Percentiles rank a stretch among this genome's conserved stretches.
These are phyloP conservation scores for Catharus minimus DNA, from an alignment of 2,113 vertebrate genomes.

Conservation along the genomic window DNA sequence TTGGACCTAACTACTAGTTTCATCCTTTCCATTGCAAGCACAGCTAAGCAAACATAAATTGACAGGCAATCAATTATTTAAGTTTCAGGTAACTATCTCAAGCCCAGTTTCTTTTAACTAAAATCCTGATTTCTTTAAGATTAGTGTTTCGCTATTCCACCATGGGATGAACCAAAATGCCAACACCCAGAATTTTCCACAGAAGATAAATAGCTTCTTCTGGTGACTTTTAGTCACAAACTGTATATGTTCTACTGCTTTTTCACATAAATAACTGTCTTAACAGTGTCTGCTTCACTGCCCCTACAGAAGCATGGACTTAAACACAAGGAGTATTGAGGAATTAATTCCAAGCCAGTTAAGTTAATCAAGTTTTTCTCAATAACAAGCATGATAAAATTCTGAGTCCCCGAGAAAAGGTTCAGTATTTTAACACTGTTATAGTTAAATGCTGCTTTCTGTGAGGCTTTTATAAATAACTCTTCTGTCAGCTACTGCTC, in stretches of 20 bases:
- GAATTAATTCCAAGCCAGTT: neutral
- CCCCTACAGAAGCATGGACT: neutral
- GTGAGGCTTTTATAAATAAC: neutral
- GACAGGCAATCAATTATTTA: too few species aligned
- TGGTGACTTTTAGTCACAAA: neutral
- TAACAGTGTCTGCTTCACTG: neutral
- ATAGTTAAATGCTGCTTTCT: neutral
- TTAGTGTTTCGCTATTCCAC: too few species aligned
- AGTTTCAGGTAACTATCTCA: too few species aligned
- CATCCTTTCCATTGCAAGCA: too few species aligned
- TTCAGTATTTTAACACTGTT: neutral
- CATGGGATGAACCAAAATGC: neutral
- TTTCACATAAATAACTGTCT: neutral
- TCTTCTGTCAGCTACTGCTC: neutral
- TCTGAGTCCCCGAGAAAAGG: neutral
- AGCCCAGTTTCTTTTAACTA: too few species aligned
- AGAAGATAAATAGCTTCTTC: neutral
- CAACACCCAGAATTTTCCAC: neutral
- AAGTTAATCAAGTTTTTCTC: neutral
- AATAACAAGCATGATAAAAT: neutral
- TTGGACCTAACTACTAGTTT: too few species aligned
- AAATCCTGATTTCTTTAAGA: too few species aligned
- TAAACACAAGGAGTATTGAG: neutral
- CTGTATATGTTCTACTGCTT: neutral
- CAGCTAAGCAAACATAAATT: too few species aligned